A percentile compares a stretch with the other conserved stretches of the same genome.
Evolutionary conservation across 2,113 vertebrate genomes (phyloP).

Genomic region (Muscicapa adusta): DNA sequence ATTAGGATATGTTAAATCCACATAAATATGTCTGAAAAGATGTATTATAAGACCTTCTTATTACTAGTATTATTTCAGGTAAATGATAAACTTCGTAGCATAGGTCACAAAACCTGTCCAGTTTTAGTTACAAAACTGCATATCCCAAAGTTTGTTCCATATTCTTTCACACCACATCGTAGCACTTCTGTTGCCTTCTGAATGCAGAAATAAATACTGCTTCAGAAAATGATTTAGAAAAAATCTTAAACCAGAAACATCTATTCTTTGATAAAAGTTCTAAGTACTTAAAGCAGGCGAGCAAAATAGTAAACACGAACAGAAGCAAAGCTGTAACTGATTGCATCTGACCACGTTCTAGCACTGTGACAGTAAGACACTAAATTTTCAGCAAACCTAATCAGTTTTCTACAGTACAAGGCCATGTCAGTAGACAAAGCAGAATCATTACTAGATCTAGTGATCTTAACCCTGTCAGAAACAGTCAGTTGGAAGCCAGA

Average conservation of each 20-base stretch:
- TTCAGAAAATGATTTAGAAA: background rate
- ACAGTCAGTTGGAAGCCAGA: conserved; percentile 66
- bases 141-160: background rate
- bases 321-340: background rate
- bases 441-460: conserved; percentile 35
- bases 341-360: background rate
- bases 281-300: background rate
- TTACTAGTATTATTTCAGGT: background rate
- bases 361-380: background rate
- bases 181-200: background rate
- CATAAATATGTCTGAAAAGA: background rate
- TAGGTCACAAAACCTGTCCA: background rate
- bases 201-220: background rate
- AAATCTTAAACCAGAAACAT: background rate
- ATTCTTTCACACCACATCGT: background rate
- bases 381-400: conserved; percentile 46
- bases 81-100: background rate
- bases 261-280: background rate
- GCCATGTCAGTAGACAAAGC: conserved; percentile 22
- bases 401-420: conserved; percentile 47
- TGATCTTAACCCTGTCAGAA: conserved; percentile 44
- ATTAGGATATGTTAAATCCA: background rate
- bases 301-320: background rate
- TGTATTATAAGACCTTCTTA: background rate
- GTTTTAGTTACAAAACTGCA: background rate